Evolutionary conservation across 2,113 vertebrate genomes (phyloP).

Genomic region (Indicator maculatus): DNA sequence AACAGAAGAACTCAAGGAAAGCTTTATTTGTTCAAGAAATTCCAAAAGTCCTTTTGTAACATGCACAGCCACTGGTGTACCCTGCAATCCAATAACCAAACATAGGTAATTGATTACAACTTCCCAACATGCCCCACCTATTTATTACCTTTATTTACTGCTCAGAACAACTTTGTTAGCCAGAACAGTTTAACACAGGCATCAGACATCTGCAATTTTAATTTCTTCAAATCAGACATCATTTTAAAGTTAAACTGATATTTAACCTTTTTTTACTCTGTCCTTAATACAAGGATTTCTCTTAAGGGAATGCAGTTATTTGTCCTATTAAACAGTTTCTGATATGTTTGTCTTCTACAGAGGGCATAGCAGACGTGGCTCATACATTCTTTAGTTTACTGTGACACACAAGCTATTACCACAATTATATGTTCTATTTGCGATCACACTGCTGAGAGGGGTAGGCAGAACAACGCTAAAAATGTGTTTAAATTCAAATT

Average conservation of each 20-base stretch:
- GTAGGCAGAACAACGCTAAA: not conserved
- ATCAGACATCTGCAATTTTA: not conserved
- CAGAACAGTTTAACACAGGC: not conserved
- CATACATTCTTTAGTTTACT: not conserved
- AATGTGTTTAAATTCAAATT: not conserved
- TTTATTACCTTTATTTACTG: not conserved
- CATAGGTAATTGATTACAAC: rapidly evolving
- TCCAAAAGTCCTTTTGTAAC: not conserved
- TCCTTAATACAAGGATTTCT: not conserved
- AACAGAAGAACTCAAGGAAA: not conserved
- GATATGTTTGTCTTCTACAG: not conserved
- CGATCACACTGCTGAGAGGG: not conserved
- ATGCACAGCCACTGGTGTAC: not conserved
- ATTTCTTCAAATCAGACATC: not conserved
- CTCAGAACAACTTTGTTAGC: not conserved
- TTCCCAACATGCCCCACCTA: not conserved
- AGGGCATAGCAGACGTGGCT: not conserved
- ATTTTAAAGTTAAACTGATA: rapidly evolving
- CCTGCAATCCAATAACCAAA: not conserved
- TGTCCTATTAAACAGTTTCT: not conserved
- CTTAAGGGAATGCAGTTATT: not conserved
- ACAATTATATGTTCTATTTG: not conserved
- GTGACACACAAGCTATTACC: not conserved
- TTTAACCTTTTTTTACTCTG: not conserved
- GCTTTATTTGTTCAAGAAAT: not conserved